phyloP scores from a whole-genome alignment of 2,797 vertebrate genomes.

The Melanotaenia pygmaea region DNA sequence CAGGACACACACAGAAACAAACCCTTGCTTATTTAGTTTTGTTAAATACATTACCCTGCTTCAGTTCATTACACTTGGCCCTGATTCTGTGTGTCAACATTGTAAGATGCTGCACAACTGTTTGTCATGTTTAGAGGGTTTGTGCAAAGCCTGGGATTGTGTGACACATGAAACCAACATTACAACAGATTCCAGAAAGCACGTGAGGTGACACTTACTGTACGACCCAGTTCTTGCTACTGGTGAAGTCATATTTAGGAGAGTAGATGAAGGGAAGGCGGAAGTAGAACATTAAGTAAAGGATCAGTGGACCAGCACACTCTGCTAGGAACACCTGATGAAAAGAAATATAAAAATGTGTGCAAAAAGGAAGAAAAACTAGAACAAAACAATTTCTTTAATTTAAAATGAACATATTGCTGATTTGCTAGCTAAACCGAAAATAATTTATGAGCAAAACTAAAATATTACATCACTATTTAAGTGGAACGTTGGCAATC shows the following conservation, averaged over 20 bases:
- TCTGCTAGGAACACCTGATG: slow-evolving; percentile 91
- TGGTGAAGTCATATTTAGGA: slow-evolving; percentile 91
- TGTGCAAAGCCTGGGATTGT: slow-evolving; percentile 42
- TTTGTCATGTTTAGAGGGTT: slow-evolving; percentile 32
- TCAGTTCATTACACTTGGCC: slow-evolving; percentile 41
- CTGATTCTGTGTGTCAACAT: slow-evolving; percentile 43
- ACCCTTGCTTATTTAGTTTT: slow-evolving; percentile 27
- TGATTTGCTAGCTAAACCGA: not conserved
- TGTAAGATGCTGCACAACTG: slow-evolving; percentile 21
- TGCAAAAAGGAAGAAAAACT: not conserved
- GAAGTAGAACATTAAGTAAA: slow-evolving; percentile 95
- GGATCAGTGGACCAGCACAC: slow-evolving; percentile 89
- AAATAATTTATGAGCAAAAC: not conserved
- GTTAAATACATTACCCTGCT: slow-evolving; percentile 37
- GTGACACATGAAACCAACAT: slow-evolving; percentile 15
- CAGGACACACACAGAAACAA: slow-evolving; percentile 30
- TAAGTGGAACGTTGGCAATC: not conserved
- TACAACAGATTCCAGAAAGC: slow-evolving; percentile 28
- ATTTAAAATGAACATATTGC: not conserved
- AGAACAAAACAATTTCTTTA: not conserved
- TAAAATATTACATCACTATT: not conserved
- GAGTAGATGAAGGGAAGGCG: slow-evolving; percentile 93
- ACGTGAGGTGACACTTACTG: slow-evolving; percentile 87
- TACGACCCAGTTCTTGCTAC: slow-evolving; percentile 90
- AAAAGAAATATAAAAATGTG: not conserved